Conservation (phyloP, 2,888 invertebrate genomes). For the Aleiodes testaceus region DNA sequence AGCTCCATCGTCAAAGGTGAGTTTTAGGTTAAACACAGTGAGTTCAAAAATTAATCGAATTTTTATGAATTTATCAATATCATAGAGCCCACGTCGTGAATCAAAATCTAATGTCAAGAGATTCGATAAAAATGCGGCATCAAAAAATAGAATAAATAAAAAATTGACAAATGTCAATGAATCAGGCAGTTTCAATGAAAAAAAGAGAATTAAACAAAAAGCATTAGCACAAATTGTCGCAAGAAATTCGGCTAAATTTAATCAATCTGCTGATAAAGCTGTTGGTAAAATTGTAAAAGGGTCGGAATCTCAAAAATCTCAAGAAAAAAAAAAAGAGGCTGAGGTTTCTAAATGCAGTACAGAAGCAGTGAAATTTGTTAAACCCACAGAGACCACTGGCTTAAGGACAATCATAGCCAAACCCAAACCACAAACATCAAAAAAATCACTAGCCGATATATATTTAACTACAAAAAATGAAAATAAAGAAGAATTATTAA, state of each 20-base stretch:
- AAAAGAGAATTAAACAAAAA: slow-evolving; percentile 65
- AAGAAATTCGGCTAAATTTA: slow-evolving; percentile 52
- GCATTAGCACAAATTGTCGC: slow-evolving; percentile 63
- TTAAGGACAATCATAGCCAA: slow-evolving; percentile 58
- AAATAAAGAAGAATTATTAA: slow-evolving; percentile 16
- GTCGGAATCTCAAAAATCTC: background rate
- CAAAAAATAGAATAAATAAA: background rate
- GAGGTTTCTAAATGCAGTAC: background rate
- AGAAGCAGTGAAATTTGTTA: slow-evolving; percentile 55
- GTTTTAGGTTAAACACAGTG: slow-evolving; percentile 56
- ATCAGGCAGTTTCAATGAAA: background rate
- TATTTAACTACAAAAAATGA: slow-evolving; percentile 52
- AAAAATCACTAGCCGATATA: slow-evolving; percentile 62
- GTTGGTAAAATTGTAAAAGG: slow-evolving; percentile 18
- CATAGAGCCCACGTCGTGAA: too few relatives aligned
- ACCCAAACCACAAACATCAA: slow-evolving; percentile 50
- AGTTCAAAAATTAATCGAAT: background rate
- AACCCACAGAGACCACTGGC: slow-evolving; percentile 52
- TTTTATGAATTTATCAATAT: too few relatives aligned
- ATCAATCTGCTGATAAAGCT: slow-evolving; percentile 29
- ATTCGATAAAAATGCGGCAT: background rate
- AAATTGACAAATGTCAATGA: background rate
- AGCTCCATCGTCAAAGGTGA: slow-evolving; percentile 55
- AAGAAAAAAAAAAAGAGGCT: slow-evolving; percentile 4
- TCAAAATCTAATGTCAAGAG: slow-evolving; percentile 50